These are phyloP conservation scores for Enteromius afrohamiltoni DNA, from an alignment of 2,797 vertebrate species.

Conservation along the genomic window DNA sequence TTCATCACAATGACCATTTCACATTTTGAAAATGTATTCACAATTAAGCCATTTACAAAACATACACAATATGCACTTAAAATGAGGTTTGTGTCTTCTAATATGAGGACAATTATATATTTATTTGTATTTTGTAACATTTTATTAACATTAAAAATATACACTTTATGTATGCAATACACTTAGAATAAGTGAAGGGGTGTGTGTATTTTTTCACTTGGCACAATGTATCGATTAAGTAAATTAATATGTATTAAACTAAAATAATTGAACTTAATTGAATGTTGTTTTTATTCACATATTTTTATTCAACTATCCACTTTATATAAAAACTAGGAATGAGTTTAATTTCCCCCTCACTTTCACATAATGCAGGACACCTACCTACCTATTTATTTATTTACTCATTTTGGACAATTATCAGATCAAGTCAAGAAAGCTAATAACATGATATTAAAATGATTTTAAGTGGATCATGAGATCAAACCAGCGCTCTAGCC, in stretches of 20 bases:
- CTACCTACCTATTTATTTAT: not conserved
- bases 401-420: not conserved
- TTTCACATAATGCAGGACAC: not conserved
- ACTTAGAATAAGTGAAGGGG: not conserved
- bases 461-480: not conserved
- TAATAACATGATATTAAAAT: not conserved
- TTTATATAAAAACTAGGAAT: too few relatives aligned
- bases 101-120: not conserved
- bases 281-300: too few relatives aligned
- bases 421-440: not conserved
- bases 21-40: not conserved
- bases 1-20: not conserved
- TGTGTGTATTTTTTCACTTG: too few relatives aligned
- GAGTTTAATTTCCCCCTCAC: not conserved
- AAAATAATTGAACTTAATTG: too few relatives aligned
- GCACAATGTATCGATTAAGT: too few relatives aligned
- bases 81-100: not conserved
- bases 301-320: too few relatives aligned
- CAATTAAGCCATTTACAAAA: not conserved
- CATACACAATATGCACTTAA: not conserved
- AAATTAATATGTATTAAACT: too few relatives aligned
- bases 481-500: constrained; percentile 20
- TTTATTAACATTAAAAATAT: not conserved
- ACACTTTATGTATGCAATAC: not conserved
- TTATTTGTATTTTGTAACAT: not conserved